Conservation (phyloP, 1,140 invertebrate genomes). For the Orius laevigatus region DNA sequence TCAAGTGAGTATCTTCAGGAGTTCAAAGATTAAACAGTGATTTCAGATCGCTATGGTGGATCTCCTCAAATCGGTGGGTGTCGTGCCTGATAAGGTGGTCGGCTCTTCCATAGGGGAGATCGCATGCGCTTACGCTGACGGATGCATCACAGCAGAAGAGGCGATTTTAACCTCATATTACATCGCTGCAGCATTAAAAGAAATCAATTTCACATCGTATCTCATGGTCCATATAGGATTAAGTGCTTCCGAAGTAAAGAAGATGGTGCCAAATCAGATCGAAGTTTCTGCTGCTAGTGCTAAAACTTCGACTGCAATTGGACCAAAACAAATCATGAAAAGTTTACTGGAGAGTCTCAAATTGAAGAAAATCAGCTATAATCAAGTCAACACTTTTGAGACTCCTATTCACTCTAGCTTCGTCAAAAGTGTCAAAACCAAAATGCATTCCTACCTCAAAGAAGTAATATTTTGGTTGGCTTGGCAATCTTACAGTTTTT, state of each 20-base stretch:
- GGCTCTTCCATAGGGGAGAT: constrained; percentile 68
- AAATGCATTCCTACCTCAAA: too few relatives aligned
- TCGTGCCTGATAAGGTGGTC: constrained; percentile 55
- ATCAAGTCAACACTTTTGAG: constrained; percentile 1
- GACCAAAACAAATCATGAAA: background rate
- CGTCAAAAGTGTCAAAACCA: too few relatives aligned
- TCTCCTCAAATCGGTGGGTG: constrained; percentile 40
- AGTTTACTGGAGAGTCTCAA: constrained; percentile 2
- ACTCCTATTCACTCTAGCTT: background rate
- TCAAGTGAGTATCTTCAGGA: constrained; percentile 34
- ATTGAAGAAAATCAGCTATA: too few relatives aligned
- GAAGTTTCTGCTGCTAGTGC: too few relatives aligned
- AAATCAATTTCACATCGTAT: constrained; percentile 44
- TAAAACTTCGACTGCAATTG: background rate
- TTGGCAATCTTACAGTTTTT: too few relatives aligned
- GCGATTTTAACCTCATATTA: constrained; percentile 65
- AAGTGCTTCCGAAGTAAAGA: background rate
- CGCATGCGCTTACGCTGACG: constrained; percentile 70
- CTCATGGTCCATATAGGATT: background rate
- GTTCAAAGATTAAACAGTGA: constrained; percentile 12
- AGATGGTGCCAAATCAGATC: background rate
- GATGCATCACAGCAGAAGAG: constrained; percentile 61
- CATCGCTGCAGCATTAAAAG: constrained; percentile 65
- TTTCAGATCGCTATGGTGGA: constrained; percentile 55
- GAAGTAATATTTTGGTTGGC: too few relatives aligned